Conservation (phyloP, 2,888 invertebrate genomes). For the Apamea crenata region DNA sequence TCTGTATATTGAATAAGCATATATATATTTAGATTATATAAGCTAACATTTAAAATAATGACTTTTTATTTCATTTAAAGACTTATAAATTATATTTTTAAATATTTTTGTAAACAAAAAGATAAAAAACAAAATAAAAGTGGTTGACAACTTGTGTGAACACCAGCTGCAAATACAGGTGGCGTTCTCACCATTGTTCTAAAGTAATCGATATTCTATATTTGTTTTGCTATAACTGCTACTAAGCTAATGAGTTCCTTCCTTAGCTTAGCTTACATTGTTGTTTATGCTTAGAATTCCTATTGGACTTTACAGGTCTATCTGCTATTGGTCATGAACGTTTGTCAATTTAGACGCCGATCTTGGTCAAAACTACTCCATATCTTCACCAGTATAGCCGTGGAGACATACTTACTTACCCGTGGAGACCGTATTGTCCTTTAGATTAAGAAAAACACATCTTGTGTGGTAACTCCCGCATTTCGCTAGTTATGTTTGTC, state of each 20-base stretch:
- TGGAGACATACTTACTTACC: too few species aligned
- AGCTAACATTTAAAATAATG: too few species aligned
- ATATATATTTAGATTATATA: too few species aligned
- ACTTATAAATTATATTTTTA: too few species aligned
- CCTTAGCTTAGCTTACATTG: background rate
- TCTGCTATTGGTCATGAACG: background rate
- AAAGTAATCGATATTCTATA: background rate
- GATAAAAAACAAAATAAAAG: background rate
- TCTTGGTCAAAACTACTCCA: background rate
- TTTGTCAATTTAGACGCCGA: background rate
- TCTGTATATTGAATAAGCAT: too few species aligned
- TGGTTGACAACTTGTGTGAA: background rate
- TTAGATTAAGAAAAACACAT: background rate
- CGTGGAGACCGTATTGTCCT: background rate
- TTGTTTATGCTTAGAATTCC: background rate
- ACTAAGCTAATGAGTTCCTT: background rate
- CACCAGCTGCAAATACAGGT: background rate
- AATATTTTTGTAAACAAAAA: too few species aligned
- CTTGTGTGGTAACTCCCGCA: background rate
- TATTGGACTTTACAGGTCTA: background rate
- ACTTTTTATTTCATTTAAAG: too few species aligned
- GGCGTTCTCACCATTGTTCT: background rate
- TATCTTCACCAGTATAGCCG: background rate
- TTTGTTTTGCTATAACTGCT: background rate
- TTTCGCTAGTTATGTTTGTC: background rate